Percentiles rank a stretch among this genome's conserved stretches.
phyloP scores from a whole-genome alignment of 2,113 vertebrate genomes.

The Platysternon megacephalum region DNA sequence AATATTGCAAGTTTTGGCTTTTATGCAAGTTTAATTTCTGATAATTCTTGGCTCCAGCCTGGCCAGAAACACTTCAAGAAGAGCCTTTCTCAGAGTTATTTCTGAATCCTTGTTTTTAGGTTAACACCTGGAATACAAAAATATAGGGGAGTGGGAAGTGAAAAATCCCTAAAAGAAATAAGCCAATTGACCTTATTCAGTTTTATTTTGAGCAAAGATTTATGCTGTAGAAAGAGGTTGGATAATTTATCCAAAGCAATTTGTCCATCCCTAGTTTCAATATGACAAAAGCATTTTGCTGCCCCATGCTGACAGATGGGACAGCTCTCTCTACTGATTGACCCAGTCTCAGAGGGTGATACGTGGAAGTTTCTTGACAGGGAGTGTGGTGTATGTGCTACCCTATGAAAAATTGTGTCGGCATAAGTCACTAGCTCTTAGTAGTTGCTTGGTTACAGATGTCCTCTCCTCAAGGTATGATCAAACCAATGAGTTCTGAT shows the following conservation, averaged over 20 bases:
- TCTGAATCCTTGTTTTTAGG: not conserved
- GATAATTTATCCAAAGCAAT: not conserved
- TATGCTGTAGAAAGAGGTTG: not conserved
- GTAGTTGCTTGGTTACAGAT: not conserved
- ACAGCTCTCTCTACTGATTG: not conserved
- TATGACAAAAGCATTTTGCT: not conserved
- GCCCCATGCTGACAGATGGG: not conserved
- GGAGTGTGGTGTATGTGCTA: not conserved
- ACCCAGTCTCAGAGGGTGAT: not conserved
- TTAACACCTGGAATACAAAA: not conserved
- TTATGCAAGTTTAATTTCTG: not conserved
- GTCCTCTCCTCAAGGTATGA: not conserved
- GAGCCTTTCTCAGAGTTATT: not conserved
- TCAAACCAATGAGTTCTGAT: not conserved
- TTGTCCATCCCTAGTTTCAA: not conserved
- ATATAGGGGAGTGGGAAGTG: not conserved
- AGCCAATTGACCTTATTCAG: not conserved
- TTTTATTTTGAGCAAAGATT: conserved; percentile 34
- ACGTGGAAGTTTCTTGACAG: not conserved
- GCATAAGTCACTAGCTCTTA: not conserved
- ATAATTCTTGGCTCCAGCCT: not conserved
- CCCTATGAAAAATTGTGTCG: not conserved
- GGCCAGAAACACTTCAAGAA: not conserved
- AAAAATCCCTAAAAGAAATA: not conserved
- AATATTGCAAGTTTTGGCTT: not conserved